Evolutionary conservation across 2,113 vertebrate species (phyloP).

Genomic region (Ornithorhynchus anatinus): DNA sequence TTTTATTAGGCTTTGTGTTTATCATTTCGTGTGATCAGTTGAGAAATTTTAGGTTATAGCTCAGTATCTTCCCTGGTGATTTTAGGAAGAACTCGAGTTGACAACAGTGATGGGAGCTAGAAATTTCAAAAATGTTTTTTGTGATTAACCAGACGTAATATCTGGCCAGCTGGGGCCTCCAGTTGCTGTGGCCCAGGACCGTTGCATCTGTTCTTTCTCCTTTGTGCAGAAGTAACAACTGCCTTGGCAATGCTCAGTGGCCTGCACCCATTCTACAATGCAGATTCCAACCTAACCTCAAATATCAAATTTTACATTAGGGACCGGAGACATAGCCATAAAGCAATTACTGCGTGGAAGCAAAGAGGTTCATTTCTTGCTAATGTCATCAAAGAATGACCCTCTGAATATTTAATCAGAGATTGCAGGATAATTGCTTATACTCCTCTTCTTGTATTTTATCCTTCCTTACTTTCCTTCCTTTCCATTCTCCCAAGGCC

Average conservation of each 20-base stretch:
- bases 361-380: not conserved
- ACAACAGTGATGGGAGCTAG: not conserved
- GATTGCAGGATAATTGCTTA: not conserved
- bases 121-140: conserved; percentile 4
- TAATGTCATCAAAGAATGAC: not conserved
- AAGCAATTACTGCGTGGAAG: no score
- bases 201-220: not conserved
- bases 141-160: not conserved
- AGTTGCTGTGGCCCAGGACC: accelerated
- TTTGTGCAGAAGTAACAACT: conserved; percentile 4
- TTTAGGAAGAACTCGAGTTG: conserved; percentile 26
- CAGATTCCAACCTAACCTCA: conserved; percentile 2
- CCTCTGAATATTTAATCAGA: not conserved
- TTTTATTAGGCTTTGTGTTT: no score
- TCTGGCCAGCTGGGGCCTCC: not conserved
- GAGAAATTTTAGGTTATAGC: no score
- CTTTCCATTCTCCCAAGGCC: conserved; percentile 19
- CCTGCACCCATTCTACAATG: conserved; percentile 12
- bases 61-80: no score
- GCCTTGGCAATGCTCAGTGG: not conserved
- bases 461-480: not conserved
- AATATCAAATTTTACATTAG: conserved; percentile 10
- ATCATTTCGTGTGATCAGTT: no score
- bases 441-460: not conserved
- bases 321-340: not conserved